A percentile compares a stretch with the other conserved stretches of the same genome.
These are phyloP conservation scores for Asobara japonica DNA, from an alignment of 1,140 invertebrate species.

Conservation along the genomic window DNA sequence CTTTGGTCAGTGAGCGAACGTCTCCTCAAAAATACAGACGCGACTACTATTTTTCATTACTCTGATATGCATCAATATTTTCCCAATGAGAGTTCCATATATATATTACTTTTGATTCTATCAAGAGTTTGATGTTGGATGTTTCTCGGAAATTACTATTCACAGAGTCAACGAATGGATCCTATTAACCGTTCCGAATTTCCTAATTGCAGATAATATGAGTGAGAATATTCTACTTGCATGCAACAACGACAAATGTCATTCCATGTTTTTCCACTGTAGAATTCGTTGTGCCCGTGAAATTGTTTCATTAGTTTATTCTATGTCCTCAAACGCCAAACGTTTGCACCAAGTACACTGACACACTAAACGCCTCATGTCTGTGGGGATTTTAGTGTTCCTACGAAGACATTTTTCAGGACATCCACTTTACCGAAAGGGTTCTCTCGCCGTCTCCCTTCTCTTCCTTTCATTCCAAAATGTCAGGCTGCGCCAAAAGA, in stretches of 20 bases:
- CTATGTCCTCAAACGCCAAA: background rate
- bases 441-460: background rate
- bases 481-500: background rate
- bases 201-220: too few relatives aligned
- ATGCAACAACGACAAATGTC: too few relatives aligned
- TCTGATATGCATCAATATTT: background rate
- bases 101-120: too few relatives aligned
- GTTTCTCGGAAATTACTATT: too few relatives aligned
- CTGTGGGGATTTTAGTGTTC: background rate
- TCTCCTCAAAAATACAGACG: background rate
- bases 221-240: too few relatives aligned
- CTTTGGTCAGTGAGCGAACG: background rate
- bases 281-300: too few relatives aligned
- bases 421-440: conserved; percentile 10
- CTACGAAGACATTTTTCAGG: conserved; percentile 20
- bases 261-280: too few relatives aligned
- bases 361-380: background rate
- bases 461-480: background rate
- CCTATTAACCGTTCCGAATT: too few relatives aligned
- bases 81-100: too few relatives aligned
- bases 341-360: background rate
- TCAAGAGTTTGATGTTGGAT: too few relatives aligned
- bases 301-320: background rate
- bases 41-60: background rate
- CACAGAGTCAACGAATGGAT: too few relatives aligned